phyloP scores from a whole-genome alignment of 1,140 invertebrate species.

The Penaeus chinensis region DNA sequence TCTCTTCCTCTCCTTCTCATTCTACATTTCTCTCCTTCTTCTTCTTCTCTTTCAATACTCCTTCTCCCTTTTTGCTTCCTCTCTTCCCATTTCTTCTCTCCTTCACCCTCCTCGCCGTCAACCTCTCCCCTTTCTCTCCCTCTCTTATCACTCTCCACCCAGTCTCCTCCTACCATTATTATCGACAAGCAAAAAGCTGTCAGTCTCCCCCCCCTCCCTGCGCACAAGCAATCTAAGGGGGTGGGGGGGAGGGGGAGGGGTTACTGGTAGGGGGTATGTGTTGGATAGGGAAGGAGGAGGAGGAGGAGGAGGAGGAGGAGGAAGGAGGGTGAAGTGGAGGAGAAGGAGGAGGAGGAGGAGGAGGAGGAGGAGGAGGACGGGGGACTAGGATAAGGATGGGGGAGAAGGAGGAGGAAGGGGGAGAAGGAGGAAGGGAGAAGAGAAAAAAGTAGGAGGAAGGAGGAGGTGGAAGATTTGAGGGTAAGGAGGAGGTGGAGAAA shows the following conservation, averaged over 20 bases:
- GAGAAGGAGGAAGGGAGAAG: neutral
- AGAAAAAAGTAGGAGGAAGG: neutral
- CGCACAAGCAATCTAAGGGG: neutral
- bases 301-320: neutral
- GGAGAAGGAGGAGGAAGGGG: neutral
- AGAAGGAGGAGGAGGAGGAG: no score
- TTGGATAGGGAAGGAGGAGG: neutral
- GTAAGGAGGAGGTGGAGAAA: neutral
- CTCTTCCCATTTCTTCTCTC: neutral
- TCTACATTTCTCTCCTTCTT: neutral
- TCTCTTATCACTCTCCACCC: neutral
- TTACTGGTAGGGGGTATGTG: neutral
- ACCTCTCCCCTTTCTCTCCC: neutral
- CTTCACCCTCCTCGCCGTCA: neutral
- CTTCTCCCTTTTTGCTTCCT: neutral
- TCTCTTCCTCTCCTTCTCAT: neutral
- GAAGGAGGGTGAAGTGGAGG: no score
- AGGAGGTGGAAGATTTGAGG: neutral
- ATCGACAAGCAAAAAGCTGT: neutral
- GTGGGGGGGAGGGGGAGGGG: neutral
- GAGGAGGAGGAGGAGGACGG: neutral
- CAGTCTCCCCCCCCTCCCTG: neutral
- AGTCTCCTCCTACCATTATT: neutral
- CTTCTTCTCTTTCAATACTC: neutral
- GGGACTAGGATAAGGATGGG: neutral